phyloP scores from a whole-genome alignment of 2,113 vertebrate species.

The Neotoma lepida region DNA sequence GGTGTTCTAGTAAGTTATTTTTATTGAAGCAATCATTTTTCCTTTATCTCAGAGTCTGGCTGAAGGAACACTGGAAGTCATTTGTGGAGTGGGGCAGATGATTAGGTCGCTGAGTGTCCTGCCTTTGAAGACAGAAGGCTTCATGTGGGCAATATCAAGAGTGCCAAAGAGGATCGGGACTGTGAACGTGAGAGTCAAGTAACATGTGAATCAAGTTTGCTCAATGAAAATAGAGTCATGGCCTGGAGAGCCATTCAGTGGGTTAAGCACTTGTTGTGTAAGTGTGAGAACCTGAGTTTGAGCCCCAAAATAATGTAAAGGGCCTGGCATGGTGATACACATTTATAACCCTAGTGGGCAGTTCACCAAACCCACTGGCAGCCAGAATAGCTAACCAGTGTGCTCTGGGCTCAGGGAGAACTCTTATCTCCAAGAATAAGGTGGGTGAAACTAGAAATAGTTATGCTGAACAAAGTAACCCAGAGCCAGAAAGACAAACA shows the following conservation, averaged over 20 bases:
- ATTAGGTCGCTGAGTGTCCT: not conserved
- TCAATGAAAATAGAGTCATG: not conserved
- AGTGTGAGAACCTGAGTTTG: not conserved
- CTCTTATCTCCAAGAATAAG: not conserved
- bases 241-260: not conserved
- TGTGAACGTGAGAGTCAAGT: not conserved
- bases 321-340: no score
- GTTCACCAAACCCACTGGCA: not conserved
- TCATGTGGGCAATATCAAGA: not conserved
- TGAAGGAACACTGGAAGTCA: not conserved
- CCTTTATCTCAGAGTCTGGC: not conserved
- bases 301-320: no score
- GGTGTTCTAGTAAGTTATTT: not conserved
- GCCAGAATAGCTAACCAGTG: not conserved
- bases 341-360: not conserved
- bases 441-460: not conserved
- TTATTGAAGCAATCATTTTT: not conserved
- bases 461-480: not conserved
- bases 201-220: not conserved
- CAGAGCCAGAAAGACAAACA: not conserved
- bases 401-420: not conserved
- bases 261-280: no score
- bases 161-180: accelerated
- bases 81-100: not conserved
- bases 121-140: not conserved